These are phyloP conservation scores for Yponomeuta malinellus DNA, from an alignment of 2,888 invertebrate species.

Conservation along the genomic window DNA sequence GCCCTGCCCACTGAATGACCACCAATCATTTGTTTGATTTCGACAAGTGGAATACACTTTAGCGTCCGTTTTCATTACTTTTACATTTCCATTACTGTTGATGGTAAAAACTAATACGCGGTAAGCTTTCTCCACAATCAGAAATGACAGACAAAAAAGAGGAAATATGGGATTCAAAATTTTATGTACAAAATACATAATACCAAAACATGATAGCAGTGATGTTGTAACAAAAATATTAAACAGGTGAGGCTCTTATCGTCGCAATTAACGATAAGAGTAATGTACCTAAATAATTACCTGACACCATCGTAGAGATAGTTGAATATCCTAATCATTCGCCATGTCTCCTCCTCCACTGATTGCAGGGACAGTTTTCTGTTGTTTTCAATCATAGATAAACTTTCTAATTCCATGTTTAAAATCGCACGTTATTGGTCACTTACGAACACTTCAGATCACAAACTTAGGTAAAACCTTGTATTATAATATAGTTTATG, in stretches of 20 bases:
- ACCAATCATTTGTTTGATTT: too few relatives aligned
- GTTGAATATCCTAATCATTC: conserved; percentile 28
- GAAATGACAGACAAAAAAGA: too few relatives aligned
- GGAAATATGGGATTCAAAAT: too few relatives aligned
- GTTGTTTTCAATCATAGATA: conserved; percentile 17
- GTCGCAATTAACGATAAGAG: conserved; percentile 2
- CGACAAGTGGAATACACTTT: too few relatives aligned
- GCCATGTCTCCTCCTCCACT: conserved; percentile 30
- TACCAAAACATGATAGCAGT: background rate
- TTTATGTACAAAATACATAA: background rate
- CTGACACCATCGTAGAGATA: conserved; percentile 35
- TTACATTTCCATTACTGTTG: too few relatives aligned
- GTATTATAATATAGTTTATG: too few relatives aligned
- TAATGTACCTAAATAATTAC: conserved; percentile 25
- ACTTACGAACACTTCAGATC: background rate
- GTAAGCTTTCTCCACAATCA: too few relatives aligned
- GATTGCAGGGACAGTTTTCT: background rate
- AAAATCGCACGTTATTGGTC: background rate
- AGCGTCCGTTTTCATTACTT: too few relatives aligned
- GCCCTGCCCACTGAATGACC: too few relatives aligned
- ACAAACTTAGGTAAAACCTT: background rate
- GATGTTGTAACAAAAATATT: background rate
- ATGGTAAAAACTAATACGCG: too few relatives aligned
- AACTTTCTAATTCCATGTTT: background rate
- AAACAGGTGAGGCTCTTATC: background rate